Percentiles rank a stretch among this genome's conserved stretches.
Conservation (phyloP, 2,888 invertebrate species). For the Trichopoda pennipes region DNA sequence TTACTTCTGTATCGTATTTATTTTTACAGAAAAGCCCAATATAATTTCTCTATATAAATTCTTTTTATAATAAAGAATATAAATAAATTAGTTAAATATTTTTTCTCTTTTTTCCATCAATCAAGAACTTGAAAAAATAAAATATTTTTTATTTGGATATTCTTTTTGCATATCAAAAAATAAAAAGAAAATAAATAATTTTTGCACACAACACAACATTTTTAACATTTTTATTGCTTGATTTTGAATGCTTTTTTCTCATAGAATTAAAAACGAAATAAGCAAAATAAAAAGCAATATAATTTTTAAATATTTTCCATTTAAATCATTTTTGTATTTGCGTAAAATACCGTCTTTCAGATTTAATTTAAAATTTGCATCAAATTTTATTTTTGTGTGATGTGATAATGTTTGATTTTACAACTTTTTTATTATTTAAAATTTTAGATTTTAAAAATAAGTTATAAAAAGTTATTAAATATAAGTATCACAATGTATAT, state of each 20-base stretch:
- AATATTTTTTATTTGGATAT: conserved; percentile 25
- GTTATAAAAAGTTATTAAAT: conserved; percentile 16
- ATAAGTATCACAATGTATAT: conserved; percentile 24
- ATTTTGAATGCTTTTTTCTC: conserved; percentile 51
- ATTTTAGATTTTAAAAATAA: conserved; percentile 22
- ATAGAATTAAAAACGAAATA: neutral
- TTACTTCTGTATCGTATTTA: neutral
- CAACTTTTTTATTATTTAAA: conserved; percentile 1
- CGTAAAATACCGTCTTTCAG: neutral
- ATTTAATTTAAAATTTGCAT: conserved; percentile 43
- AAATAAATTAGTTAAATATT: conserved; percentile 23
- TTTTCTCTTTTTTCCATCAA: conserved; percentile 42
- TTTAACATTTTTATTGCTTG: conserved; percentile 15
- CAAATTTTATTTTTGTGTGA: conserved; percentile 72
- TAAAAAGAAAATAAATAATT: conserved; percentile 6
- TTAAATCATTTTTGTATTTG: neutral
- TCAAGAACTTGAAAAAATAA: neutral
- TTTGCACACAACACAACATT: conserved; percentile 14
- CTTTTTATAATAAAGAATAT: conserved; percentile 4
- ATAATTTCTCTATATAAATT: conserved; percentile 3
- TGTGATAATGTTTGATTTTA: conserved; percentile 75
- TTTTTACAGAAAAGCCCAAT: neutral
- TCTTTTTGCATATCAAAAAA: conserved; percentile 29
- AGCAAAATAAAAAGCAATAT: neutral
- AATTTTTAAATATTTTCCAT: conserved; percentile 21